phyloP scores from a whole-genome alignment of 2,113 vertebrate genomes.

The Pollachius pollachius region DNA sequence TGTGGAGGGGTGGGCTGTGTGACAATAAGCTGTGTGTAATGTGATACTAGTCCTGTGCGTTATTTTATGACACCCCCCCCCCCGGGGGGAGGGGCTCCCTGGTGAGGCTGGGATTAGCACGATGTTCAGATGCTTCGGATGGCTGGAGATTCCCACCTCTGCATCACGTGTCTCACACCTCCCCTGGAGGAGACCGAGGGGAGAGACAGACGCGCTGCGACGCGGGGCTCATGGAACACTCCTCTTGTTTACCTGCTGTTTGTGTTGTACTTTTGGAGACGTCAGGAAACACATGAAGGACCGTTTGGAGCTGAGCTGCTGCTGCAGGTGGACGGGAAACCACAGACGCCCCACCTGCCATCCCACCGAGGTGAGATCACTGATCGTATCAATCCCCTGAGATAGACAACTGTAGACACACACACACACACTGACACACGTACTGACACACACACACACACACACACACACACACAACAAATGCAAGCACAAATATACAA shows the following conservation, averaged over 20 bases:
- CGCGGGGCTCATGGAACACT: too few species aligned
- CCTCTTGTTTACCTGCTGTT: too few species aligned
- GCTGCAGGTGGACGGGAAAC: conserved; percentile 1
- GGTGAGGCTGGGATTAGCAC: conserved; percentile 16
- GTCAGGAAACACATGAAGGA: background rate
- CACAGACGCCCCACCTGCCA: conserved; percentile 49
- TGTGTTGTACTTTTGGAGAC: background rate
- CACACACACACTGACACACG: conserved; percentile 10
- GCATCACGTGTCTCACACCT: conserved; percentile 62
- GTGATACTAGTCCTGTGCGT: background rate
- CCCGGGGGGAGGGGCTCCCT: conserved; percentile 14
- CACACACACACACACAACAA: background rate
- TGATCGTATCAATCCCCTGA: conserved; percentile 48
- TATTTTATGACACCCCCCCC: background rate
- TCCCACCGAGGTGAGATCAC: conserved; percentile 59
- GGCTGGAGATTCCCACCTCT: conserved; percentile 51
- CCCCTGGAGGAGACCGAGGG: conserved; percentile 36
- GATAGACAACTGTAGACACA: conserved; percentile 19
- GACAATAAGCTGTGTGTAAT: background rate
- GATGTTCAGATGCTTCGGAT: conserved; percentile 40
- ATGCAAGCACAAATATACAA: background rate
- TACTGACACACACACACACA: background rate
- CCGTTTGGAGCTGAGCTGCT: background rate
- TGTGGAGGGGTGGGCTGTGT: background rate
- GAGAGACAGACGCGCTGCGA: background rate